Conservation (phyloP, 2,888 invertebrate genomes). For the Pollenia labialis region DNA sequence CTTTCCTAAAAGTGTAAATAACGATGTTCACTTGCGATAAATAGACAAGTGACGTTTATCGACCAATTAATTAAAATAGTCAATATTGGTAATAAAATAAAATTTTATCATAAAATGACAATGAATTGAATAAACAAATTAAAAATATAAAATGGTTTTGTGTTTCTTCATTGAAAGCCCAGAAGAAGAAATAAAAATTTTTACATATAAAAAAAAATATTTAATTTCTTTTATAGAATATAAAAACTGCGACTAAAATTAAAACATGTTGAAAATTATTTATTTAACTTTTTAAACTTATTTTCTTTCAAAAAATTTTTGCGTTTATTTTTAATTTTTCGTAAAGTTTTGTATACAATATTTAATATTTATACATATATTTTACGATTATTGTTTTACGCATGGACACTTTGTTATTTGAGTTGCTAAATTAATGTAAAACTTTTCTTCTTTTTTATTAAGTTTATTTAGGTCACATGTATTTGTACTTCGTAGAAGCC, state of each 20-base stretch:
- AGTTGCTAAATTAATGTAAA: neutral
- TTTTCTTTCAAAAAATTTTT: too few relatives aligned
- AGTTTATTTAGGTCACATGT: neutral
- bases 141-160: too few relatives aligned
- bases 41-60: neutral
- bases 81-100: neutral
- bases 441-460: slow-evolving; percentile 7
- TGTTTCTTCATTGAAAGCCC: too few relatives aligned
- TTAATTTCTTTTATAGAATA: too few relatives aligned
- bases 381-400: slow-evolving; percentile 15
- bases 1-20: neutral
- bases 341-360: neutral
- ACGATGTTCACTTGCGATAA: neutral
- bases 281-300: too few relatives aligned
- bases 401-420: slow-evolving; percentile 14
- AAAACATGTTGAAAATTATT: too few relatives aligned
- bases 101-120: neutral
- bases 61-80: neutral
- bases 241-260: too few relatives aligned
- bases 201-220: too few relatives aligned
- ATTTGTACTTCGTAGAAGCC: neutral
- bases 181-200: too few relatives aligned
- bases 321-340: too few relatives aligned
- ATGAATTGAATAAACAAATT: too few relatives aligned
- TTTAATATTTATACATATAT: neutral